These are phyloP conservation scores for Nephrotoma guestfalica DNA, from an alignment of 2,888 invertebrate genomes.

Conservation along the genomic window DNA sequence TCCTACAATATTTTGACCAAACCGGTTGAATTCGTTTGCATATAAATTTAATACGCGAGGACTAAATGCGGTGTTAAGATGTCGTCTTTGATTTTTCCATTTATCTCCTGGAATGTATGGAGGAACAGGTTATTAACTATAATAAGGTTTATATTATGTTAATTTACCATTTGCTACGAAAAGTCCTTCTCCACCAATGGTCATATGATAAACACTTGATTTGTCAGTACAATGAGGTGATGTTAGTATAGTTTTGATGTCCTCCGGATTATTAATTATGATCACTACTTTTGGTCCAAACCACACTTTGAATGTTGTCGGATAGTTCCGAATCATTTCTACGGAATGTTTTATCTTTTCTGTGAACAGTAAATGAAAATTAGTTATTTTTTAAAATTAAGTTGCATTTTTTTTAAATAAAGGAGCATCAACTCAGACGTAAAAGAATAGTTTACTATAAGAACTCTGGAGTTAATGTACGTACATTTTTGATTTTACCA, in stretches of 20 bases:
- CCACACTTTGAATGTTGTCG: not conserved
- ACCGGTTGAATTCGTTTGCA: not conserved
- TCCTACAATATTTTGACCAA: not conserved
- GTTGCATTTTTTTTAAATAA: no score
- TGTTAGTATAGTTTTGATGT: not conserved
- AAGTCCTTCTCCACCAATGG: not conserved
- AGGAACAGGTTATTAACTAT: no score
- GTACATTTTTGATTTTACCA: no score
- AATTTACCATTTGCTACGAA: not conserved
- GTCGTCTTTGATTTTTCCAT: not conserved
- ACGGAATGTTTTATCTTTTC: not conserved
- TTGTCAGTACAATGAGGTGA: not conserved
- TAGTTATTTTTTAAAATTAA: no score
- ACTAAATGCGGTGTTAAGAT: not conserved
- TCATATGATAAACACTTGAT: not conserved
- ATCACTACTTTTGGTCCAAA: not conserved
- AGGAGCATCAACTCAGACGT: no score
- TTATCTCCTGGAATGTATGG: not conserved
- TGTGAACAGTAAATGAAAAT: not conserved
- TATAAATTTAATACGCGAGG: not conserved
- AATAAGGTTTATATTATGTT: no score
- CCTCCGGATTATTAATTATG: not conserved
- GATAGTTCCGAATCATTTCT: not conserved
- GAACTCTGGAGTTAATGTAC: no score
- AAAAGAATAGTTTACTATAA: no score